A percentile compares a stretch with the other conserved stretches of the same genome.
phyloP scores from a whole-genome alignment of 2,113 vertebrate genomes.

The Xenopus laevis region DNA sequence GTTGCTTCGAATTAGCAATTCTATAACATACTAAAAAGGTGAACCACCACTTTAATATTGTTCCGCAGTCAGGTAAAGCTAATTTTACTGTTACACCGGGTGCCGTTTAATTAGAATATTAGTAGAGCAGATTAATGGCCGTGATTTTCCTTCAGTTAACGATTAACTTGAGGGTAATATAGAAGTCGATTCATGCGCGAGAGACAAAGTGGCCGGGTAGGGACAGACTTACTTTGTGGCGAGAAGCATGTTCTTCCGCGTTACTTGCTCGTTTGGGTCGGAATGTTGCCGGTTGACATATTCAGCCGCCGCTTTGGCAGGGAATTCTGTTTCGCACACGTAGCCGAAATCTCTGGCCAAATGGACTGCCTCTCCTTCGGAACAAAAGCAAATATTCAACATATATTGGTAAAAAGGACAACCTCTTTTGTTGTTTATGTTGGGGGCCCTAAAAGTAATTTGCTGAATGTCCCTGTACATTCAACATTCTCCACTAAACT shows the following conservation, averaged over 20 bases:
- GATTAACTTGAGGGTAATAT: conserved; percentile 17
- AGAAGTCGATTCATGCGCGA: not conserved
- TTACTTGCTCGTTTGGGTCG: conserved; percentile 99
- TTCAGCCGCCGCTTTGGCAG: conserved; percentile 99
- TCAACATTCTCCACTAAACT: too few species aligned
- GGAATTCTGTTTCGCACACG: conserved; percentile 98
- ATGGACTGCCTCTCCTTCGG: conserved; percentile 95
- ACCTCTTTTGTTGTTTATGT: too few species aligned
- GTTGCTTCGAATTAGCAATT: too few species aligned
- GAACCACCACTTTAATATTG: too few species aligned
- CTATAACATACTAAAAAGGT: too few species aligned
- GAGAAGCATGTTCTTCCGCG: conserved; percentile 99
- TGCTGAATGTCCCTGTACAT: too few species aligned
- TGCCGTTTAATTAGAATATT: conserved; percentile 4
- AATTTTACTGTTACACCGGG: too few species aligned
- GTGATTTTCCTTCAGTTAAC: conserved; percentile 24
- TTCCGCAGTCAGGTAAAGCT: too few species aligned
- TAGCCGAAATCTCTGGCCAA: conserved; percentile 99
- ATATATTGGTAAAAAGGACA: too few species aligned
- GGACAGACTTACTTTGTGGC: conserved; percentile 93
- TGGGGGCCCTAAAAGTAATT: too few species aligned
- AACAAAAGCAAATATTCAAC: conserved; percentile 6
- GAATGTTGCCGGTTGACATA: conserved; percentile 99
- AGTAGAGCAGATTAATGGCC: not conserved
- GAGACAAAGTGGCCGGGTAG: not conserved